Evolutionary conservation across 37 sponge, comb jelly and placozoan species (phyloP).

Genomic region (Halisarca cf. caerulea): DNA sequence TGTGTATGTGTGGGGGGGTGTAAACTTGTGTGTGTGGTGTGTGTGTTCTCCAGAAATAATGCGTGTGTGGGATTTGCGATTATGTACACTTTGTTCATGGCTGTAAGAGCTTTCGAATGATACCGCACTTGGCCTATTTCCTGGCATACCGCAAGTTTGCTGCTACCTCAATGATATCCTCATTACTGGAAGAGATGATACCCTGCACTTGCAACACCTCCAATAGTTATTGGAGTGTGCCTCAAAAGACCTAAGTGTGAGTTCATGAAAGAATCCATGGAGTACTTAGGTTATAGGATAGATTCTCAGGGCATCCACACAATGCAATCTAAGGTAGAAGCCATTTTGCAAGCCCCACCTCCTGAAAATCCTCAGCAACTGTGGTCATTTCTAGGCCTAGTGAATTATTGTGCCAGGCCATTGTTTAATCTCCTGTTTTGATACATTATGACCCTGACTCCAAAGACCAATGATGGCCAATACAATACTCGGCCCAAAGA

Average conservation of each 20-base stretch:
- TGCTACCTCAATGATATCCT: neutral
- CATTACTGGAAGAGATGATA: neutral
- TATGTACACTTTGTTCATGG: too few species aligned
- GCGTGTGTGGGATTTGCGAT: too few species aligned
- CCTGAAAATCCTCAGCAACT: constrained; percentile 7
- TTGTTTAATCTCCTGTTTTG: too few species aligned
- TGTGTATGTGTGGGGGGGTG: too few species aligned
- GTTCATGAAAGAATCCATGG: neutral
- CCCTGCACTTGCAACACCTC: neutral
- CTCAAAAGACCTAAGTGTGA: neutral
- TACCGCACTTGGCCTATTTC: too few species aligned
- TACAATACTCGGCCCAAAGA: neutral
- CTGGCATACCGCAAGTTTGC: neutral
- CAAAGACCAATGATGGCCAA: too few species aligned
- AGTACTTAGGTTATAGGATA: too few species aligned
- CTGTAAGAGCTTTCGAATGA: too few species aligned
- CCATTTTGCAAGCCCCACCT: neutral
- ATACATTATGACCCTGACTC: too few species aligned
- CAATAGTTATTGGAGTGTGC: neutral
- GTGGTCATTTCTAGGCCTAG: neutral
- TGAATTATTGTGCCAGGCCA: neutral
- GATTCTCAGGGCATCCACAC: neutral
- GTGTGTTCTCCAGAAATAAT: too few species aligned
- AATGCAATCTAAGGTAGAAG: neutral
- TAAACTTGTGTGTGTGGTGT: too few species aligned